Evolutionary conservation across 2,113 vertebrate species (phyloP), one percentile per base, ranked within the genome.

Genomic region (Hemicordylus capensis): DNA sequence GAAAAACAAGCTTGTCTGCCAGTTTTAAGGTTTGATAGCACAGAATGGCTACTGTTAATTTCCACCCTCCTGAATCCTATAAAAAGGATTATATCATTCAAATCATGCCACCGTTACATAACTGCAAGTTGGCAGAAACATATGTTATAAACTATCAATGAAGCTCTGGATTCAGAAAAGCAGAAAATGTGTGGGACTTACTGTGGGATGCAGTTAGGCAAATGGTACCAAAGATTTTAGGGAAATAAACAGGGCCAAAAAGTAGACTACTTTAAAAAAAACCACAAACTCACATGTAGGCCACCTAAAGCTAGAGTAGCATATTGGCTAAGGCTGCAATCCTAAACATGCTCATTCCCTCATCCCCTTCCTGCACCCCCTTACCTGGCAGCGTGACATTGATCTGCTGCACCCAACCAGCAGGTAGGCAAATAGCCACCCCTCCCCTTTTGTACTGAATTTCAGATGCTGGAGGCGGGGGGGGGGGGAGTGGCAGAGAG

Each of bases 21-120:
- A 12, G 63, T 42, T 73, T 22, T 51, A 58, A 82, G 56, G 76
- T 80, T 46, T 85, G 85, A 76, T 81, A 77, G 89, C 51, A 86
- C 51, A 1, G 61, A 51, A 78, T 67, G 87, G 84, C 74, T 87
- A 17, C 81, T 85, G 91, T 78, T 87, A 80, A 61, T 89, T 85
- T 54, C 72, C 87, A 86, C 69, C 67, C 85, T 73, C n/a, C 74
- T 76, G 86, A 46, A 80, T 46, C 51, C 87, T 74, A 20, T 74
- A 61, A 75, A 42, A 84, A 80, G 42, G 80, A 11, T 37, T 9
- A 37, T 73, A 78, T 48, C 58, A 83, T 89, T 90, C 46, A 64
- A 70, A 81, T 44, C 58, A 83, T 81, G 67, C 69, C 20, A 51
- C 59, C 70, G 61, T 86, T 76, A 34, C 59, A 56, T 72, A 83